A percentile compares a stretch with the other conserved stretches of the same genome.
Conservation (phyloP, 1,140 invertebrate species). For the Orchesella cincta region DNA sequence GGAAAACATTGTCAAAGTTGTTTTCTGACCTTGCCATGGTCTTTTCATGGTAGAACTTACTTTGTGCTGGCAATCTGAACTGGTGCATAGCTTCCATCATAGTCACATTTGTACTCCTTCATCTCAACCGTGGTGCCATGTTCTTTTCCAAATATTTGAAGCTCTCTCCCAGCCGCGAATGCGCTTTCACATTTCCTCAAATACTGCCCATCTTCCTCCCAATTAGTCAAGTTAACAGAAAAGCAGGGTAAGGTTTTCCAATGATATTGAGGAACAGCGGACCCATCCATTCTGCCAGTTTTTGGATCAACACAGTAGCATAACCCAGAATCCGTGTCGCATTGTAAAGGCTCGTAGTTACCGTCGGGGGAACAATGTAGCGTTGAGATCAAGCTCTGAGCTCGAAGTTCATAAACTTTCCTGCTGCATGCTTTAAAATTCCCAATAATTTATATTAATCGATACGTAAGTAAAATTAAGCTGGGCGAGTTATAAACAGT, state of each 20-base stretch:
- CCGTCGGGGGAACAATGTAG: conserved; percentile 63
- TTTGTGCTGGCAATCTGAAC: conserved; percentile 59
- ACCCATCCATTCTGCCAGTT: conserved; percentile 59
- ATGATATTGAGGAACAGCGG: not conserved
- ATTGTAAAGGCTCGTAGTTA: conserved; percentile 65
- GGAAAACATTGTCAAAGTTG: no score
- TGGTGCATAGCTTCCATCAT: conserved; percentile 64
- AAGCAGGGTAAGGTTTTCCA: conserved; percentile 29
- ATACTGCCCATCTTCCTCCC: conserved; percentile 59
- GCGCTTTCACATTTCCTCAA: conserved; percentile 64
- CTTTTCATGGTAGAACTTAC: conserved; percentile 55
- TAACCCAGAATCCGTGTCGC: conserved; percentile 59
- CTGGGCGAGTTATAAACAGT: conserved; percentile 32
- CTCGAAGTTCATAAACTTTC: conserved; percentile 59
- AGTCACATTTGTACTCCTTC: conserved; percentile 60
- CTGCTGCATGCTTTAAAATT: conserved; percentile 61
- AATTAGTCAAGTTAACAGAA: conserved; percentile 46
- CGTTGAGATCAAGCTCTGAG: conserved; percentile 55
- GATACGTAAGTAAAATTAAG: conserved; percentile 22
- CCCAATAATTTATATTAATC: not conserved
- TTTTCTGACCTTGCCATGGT: no score
- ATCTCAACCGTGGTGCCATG: conserved; percentile 58
- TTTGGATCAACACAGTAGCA: conserved; percentile 65
- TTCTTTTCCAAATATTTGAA: conserved; percentile 58
- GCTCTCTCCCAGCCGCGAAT: conserved; percentile 56